Evolutionary conservation across 2,113 vertebrate genomes (phyloP).

Genomic region (Hiodon tergisus): DNA sequence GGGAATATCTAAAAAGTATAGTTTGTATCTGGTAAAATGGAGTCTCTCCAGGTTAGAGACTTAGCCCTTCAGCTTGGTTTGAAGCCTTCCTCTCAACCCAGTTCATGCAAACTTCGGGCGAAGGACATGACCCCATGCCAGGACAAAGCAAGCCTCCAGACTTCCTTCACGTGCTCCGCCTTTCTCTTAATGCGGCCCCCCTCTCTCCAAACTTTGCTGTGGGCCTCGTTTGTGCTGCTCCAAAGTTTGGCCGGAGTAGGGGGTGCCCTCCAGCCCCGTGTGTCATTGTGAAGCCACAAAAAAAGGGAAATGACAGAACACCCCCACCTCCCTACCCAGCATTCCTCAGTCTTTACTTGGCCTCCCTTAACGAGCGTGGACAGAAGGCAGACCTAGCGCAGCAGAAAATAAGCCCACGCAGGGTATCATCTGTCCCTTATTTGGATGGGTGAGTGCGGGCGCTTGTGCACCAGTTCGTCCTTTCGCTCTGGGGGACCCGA

Average conservation of each 20-base stretch:
- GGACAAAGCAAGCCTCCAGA: neutral
- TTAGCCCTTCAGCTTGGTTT: no score
- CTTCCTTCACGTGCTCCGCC: neutral
- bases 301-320: conserved; percentile 30
- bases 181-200: neutral
- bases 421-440: conserved; percentile 57
- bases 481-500: conserved; percentile 11
- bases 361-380: conserved; percentile 47
- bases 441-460: conserved; percentile 42
- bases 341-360: conserved; percentile 41
- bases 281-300: neutral
- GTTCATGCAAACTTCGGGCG: neutral
- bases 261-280: conserved; percentile 1
- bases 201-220: neutral
- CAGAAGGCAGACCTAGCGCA: conserved; percentile 58
- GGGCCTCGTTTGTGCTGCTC: neutral
- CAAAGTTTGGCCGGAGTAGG: neutral
- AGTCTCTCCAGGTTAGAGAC: no score
- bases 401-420: conserved; percentile 62
- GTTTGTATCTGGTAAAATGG: no score
- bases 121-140: neutral
- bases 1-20: no score
- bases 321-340: conserved; percentile 22
- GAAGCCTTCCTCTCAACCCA: neutral
- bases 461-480: conserved; percentile 43